These are phyloP conservation scores for Pammene aurita DNA, from an alignment of 2,888 invertebrate genomes.

Conservation along the genomic window DNA sequence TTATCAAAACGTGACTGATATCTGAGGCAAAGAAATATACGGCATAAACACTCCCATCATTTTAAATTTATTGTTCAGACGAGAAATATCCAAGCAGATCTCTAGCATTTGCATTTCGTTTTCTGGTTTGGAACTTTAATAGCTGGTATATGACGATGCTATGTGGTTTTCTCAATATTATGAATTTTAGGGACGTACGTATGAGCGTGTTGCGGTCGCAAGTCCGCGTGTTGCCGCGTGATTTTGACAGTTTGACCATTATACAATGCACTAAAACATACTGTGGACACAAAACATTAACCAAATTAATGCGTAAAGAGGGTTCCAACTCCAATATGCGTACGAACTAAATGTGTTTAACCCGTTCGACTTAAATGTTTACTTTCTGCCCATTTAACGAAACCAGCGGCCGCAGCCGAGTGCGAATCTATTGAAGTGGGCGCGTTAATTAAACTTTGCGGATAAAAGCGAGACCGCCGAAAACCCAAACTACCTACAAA, in stretches of 20 bases:
- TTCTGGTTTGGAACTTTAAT: too few relatives aligned
- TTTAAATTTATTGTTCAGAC: too few relatives aligned
- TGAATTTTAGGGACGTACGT: too few relatives aligned
- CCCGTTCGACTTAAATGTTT: constrained; percentile 25
- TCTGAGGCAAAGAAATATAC: background rate
- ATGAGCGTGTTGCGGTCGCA: too few relatives aligned
- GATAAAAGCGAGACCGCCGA: constrained; percentile 25
- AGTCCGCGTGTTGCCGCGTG: too few relatives aligned
- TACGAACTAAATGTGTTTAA: constrained; percentile 8
- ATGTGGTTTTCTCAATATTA: too few relatives aligned
- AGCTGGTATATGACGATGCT: too few relatives aligned
- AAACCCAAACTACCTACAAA: constrained; percentile 25
- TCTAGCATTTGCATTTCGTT: too few relatives aligned
- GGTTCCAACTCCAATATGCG: background rate
- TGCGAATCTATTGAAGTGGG: constrained; percentile 35
- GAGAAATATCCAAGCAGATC: too few relatives aligned
- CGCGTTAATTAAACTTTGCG: constrained; percentile 37
- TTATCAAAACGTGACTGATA: background rate
- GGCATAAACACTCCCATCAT: too few relatives aligned
- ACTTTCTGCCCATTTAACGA: constrained; percentile 33
- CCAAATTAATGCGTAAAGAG: background rate
- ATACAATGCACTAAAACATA: background rate
- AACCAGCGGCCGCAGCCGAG: constrained; percentile 26
- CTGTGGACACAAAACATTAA: background rate
- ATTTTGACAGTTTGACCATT: too few relatives aligned